Base-by-base conservation (phyloP, 2,888 invertebrate genomes). In the Dasypogon diadema region DNA sequence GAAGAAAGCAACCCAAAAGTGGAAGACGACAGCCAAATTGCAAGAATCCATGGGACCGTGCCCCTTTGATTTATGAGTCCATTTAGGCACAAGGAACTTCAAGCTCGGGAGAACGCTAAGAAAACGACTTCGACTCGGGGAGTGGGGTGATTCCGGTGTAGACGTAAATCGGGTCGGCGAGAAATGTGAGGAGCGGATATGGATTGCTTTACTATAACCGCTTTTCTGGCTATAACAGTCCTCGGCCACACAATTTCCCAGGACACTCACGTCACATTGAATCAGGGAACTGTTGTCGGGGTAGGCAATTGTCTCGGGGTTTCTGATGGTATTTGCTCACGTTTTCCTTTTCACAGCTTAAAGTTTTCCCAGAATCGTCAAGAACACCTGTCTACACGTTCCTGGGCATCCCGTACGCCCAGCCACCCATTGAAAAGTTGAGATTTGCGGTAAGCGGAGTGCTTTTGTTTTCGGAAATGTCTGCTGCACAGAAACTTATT, bases 351-450 rank as follows among this genome's bases (percentile, higher is more conserved):
- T 75, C 87, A 70, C 86, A 92, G 92, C 88, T 91, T 12, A 91
- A 90, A 86, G 88, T 91, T 34, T 91, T 89, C 82, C 88, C 91
- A 10, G 91, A 92, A 80, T 88, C 87, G 54, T 88, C 89, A 12
- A 86, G 89, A 72, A 87, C 86, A 63, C 89, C 90, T 0, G 89
- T 92, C 3, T 91, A 91, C 84, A 91, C 91, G 68, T 94, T 90
- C 84, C 88, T 91, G 79, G 93, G 95, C 16, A 89, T 96, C 77
- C 96, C 95, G 0, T 96, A 93, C 82, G 95, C 95, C 24, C 89
- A 90, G 78, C 90, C 95, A 12, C 95, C 95, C 0, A 82, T 91
- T 63, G 93, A 91, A n/a, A 86, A 89, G 79, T 87, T 91, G 65
- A 88, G 96, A 82, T 96, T 96, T 87, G 88, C 91, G 82, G 93